Evolutionary conservation across 1,140 invertebrate species (phyloP), one percentile per base, ranked within the genome.

Genomic region (Aphaenogaster floridana): DNA sequence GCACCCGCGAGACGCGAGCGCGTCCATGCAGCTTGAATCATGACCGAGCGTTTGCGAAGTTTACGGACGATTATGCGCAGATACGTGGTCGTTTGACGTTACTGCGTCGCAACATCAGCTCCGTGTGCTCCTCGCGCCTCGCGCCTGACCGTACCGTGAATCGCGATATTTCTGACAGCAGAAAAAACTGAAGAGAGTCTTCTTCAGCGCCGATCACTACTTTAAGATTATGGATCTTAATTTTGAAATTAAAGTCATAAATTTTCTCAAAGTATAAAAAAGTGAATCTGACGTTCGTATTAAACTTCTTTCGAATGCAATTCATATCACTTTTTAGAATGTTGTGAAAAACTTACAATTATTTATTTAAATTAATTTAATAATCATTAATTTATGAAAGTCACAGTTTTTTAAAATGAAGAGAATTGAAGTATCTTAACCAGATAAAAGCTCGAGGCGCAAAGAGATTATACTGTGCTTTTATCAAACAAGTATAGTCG

Each of bases 51-150:
- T 17, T 72, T 59, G 79, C 34, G 21, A 36, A 74, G 68, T 72
- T 83, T 83, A 83, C 39, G 21, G 50, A 28, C 50, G 79, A 81
- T 81, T 72, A 81, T 71, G 78, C 66, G 50, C 50, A 7, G 50
- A 13, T 54, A 50, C 77, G 77, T 68, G 17, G 77, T 42, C 48
- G 63, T 68, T 81, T 48, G 78, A 4, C 36, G 64, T 54, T 81
- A 81, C 21, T 59, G 79, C 79, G 79, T n/a, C 79, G 50, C 79
- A 59, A 72, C 50, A 34, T 71, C 54, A 48, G 28, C 54, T 13
- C 21, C 21, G 78, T 52, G 17, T 64, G 17, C 28, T 28, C 28
- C 28, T 78, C 42, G 42, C 57, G 21, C 54, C 13, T 80, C 61
- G 28, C 76, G 72, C 15, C 42, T 17, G 39, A 77, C 21, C 54